Conservation (phyloP, 2,888 invertebrate species). For the Gari tellinella region DNA sequence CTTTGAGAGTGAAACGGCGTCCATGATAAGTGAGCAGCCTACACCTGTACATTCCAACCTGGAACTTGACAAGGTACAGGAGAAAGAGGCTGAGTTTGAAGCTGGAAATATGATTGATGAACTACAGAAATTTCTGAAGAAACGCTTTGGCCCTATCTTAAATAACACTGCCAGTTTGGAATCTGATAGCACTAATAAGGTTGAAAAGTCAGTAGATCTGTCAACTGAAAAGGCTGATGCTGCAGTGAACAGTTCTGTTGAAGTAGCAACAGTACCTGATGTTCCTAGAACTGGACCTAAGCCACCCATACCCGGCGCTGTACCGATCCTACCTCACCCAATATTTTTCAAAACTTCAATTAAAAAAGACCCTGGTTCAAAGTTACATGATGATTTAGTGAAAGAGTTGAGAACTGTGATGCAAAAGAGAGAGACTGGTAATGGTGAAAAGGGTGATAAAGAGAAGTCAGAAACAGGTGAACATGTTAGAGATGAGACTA, state of each 20-base stretch:
- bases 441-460: not conserved
- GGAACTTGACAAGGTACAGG: not conserved
- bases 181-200: not conserved
- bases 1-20: slow-evolving; percentile 36
- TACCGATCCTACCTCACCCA: slow-evolving; percentile 61
- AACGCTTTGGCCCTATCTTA: slow-evolving; percentile 47
- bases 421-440: slow-evolving; percentile 57
- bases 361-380: slow-evolving; percentile 75
- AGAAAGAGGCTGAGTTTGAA: slow-evolving; percentile 8
- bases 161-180: slow-evolving; percentile 11
- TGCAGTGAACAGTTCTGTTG: not conserved
- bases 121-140: slow-evolving; percentile 42
- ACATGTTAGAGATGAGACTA: slow-evolving; percentile 11
- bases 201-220: not conserved
- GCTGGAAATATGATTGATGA: slow-evolving; percentile 52
- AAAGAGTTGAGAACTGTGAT: slow-evolving; percentile 72
- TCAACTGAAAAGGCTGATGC: not conserved
- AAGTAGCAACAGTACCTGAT: slow-evolving; percentile 2
- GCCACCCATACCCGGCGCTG: slow-evolving; percentile 12
- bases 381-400: slow-evolving; percentile 72
- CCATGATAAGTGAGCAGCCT: no score
- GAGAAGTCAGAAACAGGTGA: slow-evolving; percentile 27
- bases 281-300: slow-evolving; percentile 8
- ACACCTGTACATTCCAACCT: not conserved
- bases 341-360: slow-evolving; percentile 75